phyloP scores from a whole-genome alignment of 1,140 invertebrate genomes.

The Phortica variegata region DNA sequence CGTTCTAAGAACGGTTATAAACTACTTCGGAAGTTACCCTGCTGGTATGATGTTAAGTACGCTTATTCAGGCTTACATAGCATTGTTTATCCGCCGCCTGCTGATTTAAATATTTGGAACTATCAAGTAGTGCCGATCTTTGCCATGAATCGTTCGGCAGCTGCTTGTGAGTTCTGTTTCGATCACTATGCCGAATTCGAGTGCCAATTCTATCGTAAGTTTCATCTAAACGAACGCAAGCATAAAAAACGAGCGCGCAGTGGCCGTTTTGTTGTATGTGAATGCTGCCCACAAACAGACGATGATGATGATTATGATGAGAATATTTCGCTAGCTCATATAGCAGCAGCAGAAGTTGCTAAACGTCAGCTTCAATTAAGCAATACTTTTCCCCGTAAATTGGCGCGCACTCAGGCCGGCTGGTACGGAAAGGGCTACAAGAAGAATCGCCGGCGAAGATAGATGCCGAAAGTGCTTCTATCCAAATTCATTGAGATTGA shows the following conservation, averaged over 20 bases:
- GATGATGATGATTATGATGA: constrained; percentile 56
- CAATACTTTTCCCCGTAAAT: constrained; percentile 45
- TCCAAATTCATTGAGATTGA: not conserved
- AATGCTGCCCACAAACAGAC: constrained; percentile 62
- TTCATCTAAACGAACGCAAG: constrained; percentile 50
- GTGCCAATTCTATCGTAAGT: constrained; percentile 61
- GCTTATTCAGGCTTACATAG: constrained; percentile 67
- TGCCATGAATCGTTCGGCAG: constrained; percentile 51
- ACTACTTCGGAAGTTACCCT: constrained; percentile 39
- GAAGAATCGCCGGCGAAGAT: constrained; percentile 57
- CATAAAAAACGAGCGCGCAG: constrained; percentile 57
- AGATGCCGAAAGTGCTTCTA: not conserved
- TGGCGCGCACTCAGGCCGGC: constrained; percentile 59
- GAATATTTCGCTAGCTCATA: constrained; percentile 55
- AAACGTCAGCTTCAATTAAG: constrained; percentile 51
- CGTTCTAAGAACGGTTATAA: constrained; percentile 25
- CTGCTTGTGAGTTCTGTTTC: constrained; percentile 61
- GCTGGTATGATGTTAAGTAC: constrained; percentile 59
- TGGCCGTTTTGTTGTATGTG: constrained; percentile 60
- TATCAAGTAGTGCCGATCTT: constrained; percentile 49
- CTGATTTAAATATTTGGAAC: constrained; percentile 55
- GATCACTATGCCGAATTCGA: constrained; percentile 59
- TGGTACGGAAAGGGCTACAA: constrained; percentile 65
- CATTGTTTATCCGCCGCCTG: constrained; percentile 62
- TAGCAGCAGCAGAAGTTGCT: constrained; percentile 46